Evolutionary conservation across 2,113 vertebrate species (phyloP), one percentile per base, ranked within the genome.

Genomic region (Otocyon megalotis): DNA sequence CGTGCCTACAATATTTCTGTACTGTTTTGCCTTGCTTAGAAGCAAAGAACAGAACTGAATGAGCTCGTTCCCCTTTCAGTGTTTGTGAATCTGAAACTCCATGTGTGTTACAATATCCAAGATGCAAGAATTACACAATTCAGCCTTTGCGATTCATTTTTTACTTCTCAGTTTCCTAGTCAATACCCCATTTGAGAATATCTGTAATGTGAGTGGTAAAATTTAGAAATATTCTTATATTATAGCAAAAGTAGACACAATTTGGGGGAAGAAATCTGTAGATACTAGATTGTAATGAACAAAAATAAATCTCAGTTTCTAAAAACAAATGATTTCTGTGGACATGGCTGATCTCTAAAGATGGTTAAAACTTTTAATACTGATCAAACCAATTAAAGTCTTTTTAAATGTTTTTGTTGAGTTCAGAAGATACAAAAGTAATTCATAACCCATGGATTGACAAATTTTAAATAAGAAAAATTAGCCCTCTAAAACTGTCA

Each of bases 351-450:
- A 67, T 86, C 19, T 24, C 43, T 74, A 87, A 28, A 56, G n/a
- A 86, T 37, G 80, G 72, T 87, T 90, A 90, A 96, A 65, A 84
- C n/a, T 76, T 77, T 83, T 37, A 72, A 90, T 92, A 81, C 71
- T 92, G 15, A 69, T 74, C 63, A 82, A 84, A 62, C 71, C 50
- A 89, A 13, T 88, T 90, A 26, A 93, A 79, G 9, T 14, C 0
- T 63, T 86, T 90, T 69, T 54, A 74, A 86, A 67, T 69, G 20
- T 92, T 69, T 30, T 58, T 77, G 2, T 80, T 87, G 15, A 79
- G 3, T 87, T 94, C 32, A 74, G 58, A 86, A 54, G 28, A 82
- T 43, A 80, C 17, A 93, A 72, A 97, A 97, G 83, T 90, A 88
- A 93, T 50, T 69, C 22, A 54, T 80, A 53, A 5, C 16, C 50